Evolutionary conservation across 2,888 invertebrate genomes (phyloP), one percentile per base, ranked within the genome.

Genomic region (Ormyrus pomaceus): DNA sequence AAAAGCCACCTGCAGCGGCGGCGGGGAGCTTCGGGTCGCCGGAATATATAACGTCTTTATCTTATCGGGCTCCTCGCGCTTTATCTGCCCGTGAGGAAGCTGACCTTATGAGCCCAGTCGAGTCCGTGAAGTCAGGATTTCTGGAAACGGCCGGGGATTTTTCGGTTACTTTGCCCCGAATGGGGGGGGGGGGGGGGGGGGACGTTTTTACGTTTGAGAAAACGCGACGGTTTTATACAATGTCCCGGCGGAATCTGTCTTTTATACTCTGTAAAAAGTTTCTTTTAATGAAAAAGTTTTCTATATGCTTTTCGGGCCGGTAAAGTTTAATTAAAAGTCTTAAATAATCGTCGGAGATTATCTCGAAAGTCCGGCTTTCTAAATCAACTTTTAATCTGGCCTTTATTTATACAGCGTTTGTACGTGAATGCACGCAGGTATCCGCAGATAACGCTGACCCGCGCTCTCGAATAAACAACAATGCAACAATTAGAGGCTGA

Each of bases 1-100:
- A 77, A 77, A 77, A 70, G 2, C 70, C 77, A 77, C 77, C 64
- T 77, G 77, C 64, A 50, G 79, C 64, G 34, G 53, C n/a, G 19
- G 19, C 1, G 19, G 10, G 4, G 11, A 34, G n/a, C 5, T 34
- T 51, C 10, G 10, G 10, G n/a, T 0, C 1, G 5, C 53, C 45
- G 46, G 8, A 45, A 56, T 58, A 19, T 58, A 46, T 48, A 70
- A 70, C 56, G 74, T 68, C 70, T 79, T 65, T 58, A 73, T 79
- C 73, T 70, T 65, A 59, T 75, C 74, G 51, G 19, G 19, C 69
- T 58, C 3, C 34, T 70, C 51, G 11, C 56, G 53, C 64, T 45
- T 64, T 69, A 64, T 62, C 55, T 62, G 34, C 10, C 7, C 19
- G 11, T 55, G 46, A 46, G 46, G 46, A 55, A 56, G 11, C 45